Conservation (phyloP, 2,113 vertebrate genomes). For the Cyphomyrus plagiostoma region DNA sequence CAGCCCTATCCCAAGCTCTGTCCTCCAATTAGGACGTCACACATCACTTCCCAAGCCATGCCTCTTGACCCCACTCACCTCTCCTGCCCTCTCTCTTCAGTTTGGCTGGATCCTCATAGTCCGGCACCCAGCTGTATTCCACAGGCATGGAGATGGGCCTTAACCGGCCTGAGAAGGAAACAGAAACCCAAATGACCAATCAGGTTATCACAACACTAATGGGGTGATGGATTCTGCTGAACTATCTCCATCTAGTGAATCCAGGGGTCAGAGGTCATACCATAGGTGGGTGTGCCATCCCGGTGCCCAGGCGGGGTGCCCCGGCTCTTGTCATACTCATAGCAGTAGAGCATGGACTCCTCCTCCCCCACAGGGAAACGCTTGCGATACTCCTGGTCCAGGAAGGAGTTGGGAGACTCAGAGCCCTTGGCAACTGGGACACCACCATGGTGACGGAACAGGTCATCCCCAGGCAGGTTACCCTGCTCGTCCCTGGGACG, state of each 20-base stretch:
- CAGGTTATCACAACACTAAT: background rate
- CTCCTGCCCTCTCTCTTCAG: slow-evolving; percentile 79
- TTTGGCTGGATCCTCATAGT: slow-evolving; percentile 82
- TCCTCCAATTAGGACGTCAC: too few species aligned
- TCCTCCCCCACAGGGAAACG: slow-evolving; percentile 83
- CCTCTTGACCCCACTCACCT: slow-evolving; percentile 60
- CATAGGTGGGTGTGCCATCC: slow-evolving; percentile 88
- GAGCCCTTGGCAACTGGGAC: slow-evolving; percentile 81
- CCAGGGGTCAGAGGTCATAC: slow-evolving; percentile 50
- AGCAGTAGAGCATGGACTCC: slow-evolving; percentile 88
- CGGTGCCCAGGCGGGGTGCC: slow-evolving; percentile 68
- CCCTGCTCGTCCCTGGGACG: slow-evolving; percentile 82
- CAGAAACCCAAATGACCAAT: slow-evolving; percentile 27
- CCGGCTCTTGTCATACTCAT: slow-evolving; percentile 79
- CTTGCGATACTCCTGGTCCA: slow-evolving; percentile 90
- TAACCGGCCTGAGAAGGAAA: slow-evolving; percentile 74
- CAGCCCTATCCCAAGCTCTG: too few species aligned
- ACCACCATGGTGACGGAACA: slow-evolving; percentile 74
- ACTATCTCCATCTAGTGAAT: background rate
- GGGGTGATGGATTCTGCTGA: background rate
- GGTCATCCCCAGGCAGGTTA: slow-evolving; percentile 76
- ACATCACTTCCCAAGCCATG: background rate
- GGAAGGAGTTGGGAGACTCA: slow-evolving; percentile 95
- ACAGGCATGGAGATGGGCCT: slow-evolving; percentile 96
- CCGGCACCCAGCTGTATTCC: slow-evolving; percentile 83